Conservation (phyloP, 2,888 invertebrate genomes). For the Meliscaeva auricollis region DNA sequence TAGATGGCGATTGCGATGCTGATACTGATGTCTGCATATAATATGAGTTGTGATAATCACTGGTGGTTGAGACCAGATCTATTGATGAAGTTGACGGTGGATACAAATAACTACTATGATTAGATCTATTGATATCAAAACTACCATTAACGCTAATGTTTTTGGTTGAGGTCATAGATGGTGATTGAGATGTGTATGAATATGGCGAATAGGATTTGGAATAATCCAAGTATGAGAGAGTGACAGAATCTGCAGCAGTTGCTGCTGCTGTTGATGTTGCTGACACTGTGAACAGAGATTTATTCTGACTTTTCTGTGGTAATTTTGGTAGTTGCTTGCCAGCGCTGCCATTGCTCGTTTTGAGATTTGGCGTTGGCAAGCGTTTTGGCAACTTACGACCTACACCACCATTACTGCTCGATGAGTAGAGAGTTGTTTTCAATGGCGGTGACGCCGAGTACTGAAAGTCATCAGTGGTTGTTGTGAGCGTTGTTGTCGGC, state of each 20-base stretch:
- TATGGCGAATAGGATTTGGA: slow-evolving; percentile 61
- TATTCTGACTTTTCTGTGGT: slow-evolving; percentile 63
- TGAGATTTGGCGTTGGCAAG: slow-evolving; percentile 78
- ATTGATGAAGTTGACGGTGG: slow-evolving; percentile 54
- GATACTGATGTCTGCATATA: slow-evolving; percentile 57
- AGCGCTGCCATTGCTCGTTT: slow-evolving; percentile 42
- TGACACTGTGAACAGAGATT: slow-evolving; percentile 42
- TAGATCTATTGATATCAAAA: slow-evolving; percentile 51
- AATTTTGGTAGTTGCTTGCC: slow-evolving; percentile 80
- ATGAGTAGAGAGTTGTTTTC: slow-evolving; percentile 49
- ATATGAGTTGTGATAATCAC: slow-evolving; percentile 56
- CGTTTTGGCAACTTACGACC: slow-evolving; percentile 80
- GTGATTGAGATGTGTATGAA: slow-evolving; percentile 62
- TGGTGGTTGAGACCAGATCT: slow-evolving; percentile 58
- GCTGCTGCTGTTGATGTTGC: slow-evolving; percentile 17
- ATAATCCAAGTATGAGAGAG: slow-evolving; percentile 46
- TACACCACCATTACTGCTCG: slow-evolving; percentile 58
- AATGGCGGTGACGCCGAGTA: slow-evolving; percentile 31
- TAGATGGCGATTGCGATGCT: slow-evolving; percentile 54
- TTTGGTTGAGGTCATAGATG: slow-evolving; percentile 46
- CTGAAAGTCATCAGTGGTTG: slow-evolving; percentile 80
- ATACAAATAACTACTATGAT: slow-evolving; percentile 66
- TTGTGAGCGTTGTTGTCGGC: slow-evolving; percentile 78
- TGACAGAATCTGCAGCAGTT: slow-evolving; percentile 21
- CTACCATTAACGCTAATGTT: slow-evolving; percentile 49